Evolutionary conservation across 2,888 invertebrate genomes (phyloP).

Genomic region (Acleris sparsana): DNA sequence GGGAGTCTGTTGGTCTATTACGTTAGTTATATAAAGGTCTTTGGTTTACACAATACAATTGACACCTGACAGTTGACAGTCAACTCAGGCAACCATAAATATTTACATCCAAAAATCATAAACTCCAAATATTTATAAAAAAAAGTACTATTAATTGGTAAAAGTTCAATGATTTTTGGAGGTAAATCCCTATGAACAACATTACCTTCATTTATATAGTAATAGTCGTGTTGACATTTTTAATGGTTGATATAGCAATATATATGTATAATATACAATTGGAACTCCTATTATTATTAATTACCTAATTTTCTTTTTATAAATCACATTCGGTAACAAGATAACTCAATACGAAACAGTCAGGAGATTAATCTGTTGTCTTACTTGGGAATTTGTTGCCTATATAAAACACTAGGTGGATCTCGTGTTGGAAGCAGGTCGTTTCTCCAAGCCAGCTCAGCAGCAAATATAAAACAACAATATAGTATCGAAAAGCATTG

Average conservation of each 20-base stretch:
- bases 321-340: conserved; percentile 82
- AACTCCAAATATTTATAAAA: conserved; percentile 25
- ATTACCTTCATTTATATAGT: conserved; percentile 39
- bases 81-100: conserved; percentile 4
- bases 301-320: conserved; percentile 75
- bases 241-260: conserved; percentile 66
- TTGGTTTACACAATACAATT: no score
- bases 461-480: background rate
- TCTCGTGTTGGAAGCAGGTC: conserved; percentile 12
- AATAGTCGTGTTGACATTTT: conserved; percentile 51
- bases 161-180: conserved; percentile 20
- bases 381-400: conserved; percentile 40
- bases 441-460: conserved; percentile 2
- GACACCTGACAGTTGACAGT: conserved; percentile 9
- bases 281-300: conserved; percentile 83
- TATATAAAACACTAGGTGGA: conserved; percentile 38
- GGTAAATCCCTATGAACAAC: conserved; percentile 7
- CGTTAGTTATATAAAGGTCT: no score
- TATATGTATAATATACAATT: conserved; percentile 82
- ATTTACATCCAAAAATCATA: conserved; percentile 25
- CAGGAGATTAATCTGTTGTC: conserved; percentile 56
- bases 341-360: conserved; percentile 68
- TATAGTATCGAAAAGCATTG: conserved; percentile 1
- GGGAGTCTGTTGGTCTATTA: no score
- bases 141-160: conserved; percentile 26